Conservation (phyloP, 2,797 vertebrate species). For the Delichon dasypus region DNA sequence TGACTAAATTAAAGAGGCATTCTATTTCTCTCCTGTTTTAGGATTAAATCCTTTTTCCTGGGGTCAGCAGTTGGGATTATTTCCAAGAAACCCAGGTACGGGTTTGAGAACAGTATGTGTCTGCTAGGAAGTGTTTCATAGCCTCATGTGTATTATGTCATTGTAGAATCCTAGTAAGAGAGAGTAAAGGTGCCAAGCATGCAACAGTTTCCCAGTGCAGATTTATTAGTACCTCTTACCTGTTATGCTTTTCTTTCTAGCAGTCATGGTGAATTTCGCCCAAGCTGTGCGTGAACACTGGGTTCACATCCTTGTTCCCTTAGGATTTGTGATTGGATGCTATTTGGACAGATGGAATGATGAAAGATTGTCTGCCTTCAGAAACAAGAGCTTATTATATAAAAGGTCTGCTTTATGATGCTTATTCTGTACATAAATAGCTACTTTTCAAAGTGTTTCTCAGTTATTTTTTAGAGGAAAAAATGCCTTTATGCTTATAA, state of each 20-base stretch:
- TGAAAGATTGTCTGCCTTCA: slow-evolving; percentile 83
- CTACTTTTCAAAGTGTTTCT: neutral
- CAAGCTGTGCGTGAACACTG: slow-evolving; percentile 83
- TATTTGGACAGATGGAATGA: slow-evolving; percentile 87
- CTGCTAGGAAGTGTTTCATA: neutral
- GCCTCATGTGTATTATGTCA: neutral
- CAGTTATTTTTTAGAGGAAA: neutral
- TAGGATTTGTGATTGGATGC: slow-evolving; percentile 86
- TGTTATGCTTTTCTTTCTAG: slow-evolving; percentile 25
- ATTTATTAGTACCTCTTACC: neutral
- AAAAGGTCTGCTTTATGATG: slow-evolving; percentile 80
- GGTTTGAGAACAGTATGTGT: neutral
- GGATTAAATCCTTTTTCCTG: neutral
- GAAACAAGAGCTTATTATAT: slow-evolving; percentile 90
- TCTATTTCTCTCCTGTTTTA: neutral
- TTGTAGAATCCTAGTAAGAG: neutral
- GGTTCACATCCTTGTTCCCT: slow-evolving; percentile 83
- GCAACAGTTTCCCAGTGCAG: neutral
- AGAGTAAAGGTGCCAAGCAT: neutral
- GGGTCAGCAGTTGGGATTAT: neutral
- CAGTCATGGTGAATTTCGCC: slow-evolving; percentile 82
- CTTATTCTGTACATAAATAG: neutral
- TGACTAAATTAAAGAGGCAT: neutral
- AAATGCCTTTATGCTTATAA: no score
- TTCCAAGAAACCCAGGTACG: neutral